phyloP scores from a whole-genome alignment of 2,888 invertebrate species.

The Andrena bucephala region DNA sequence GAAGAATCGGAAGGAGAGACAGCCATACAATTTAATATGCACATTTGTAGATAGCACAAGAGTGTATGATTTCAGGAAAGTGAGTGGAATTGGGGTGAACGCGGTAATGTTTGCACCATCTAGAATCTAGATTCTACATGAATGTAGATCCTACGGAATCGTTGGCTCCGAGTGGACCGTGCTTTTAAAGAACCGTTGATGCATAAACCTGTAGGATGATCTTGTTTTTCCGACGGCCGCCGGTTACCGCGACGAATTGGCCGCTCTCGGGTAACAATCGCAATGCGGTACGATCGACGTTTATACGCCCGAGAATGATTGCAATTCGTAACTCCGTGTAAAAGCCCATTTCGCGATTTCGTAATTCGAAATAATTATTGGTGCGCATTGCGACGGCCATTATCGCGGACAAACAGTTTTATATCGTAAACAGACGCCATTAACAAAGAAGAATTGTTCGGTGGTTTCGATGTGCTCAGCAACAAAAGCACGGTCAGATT shows the following conservation, averaged over 20 bases:
- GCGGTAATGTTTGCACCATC: background rate
- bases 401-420: conserved; percentile 76
- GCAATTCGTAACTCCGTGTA: conserved; percentile 73
- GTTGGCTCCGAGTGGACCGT: background rate
- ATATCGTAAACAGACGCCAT: conserved; percentile 75
- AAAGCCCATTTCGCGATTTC: conserved; percentile 76
- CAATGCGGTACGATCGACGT: conserved; percentile 70
- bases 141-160: background rate
- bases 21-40: no score
- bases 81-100: background rate
- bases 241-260: conserved; percentile 60
- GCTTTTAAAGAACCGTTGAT: conserved; percentile 5
- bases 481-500: conserved; percentile 73
- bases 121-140: no score
- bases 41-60: no score
- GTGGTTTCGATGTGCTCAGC: conserved; percentile 73
- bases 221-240: conserved; percentile 62
- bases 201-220: conserved; percentile 53
- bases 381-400: conserved; percentile 75
- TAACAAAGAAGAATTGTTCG: conserved; percentile 75
- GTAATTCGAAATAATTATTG: conserved; percentile 76
- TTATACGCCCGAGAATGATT: conserved; percentile 73
- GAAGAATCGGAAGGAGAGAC: conserved; percentile 10
- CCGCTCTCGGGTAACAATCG: conserved; percentile 65
- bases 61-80: background rate